phyloP scores from a whole-genome alignment of 2,113 vertebrate species.

The Butastur rufipennis region DNA sequence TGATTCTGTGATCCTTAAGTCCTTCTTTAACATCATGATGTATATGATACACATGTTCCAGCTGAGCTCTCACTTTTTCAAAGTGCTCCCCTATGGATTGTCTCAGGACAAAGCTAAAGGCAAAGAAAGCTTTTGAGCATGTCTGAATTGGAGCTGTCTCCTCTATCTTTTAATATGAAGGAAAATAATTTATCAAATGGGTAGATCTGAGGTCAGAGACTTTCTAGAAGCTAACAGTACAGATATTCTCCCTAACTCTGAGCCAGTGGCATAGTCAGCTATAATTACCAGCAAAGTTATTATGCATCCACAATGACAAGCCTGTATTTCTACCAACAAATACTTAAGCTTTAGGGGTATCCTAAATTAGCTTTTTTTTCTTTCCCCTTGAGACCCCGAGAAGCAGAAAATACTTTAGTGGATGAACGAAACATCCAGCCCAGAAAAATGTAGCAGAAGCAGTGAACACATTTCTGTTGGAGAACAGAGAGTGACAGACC shows the following conservation, averaged over 20 bases:
- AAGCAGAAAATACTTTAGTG: neutral
- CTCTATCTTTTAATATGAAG: conserved; percentile 24
- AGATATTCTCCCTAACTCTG: neutral
- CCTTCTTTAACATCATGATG: neutral
- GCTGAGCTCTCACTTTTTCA: neutral
- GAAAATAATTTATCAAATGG: neutral
- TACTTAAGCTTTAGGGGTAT: conserved; percentile 7
- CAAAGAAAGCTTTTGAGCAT: neutral
- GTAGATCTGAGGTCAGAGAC: conserved; percentile 2
- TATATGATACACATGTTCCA: neutral
- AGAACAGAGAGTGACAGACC: neutral
- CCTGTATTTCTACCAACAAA: neutral
- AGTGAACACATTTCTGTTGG: neutral
- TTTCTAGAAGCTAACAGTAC: neutral
- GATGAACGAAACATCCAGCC: neutral
- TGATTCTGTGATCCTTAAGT: neutral
- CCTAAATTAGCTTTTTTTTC: neutral
- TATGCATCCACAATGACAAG: conserved; percentile 4
- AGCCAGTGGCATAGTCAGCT: neutral
- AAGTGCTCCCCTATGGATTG: neutral
- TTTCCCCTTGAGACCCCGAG: neutral
- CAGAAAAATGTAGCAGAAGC: neutral
- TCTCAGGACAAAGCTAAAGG: conserved; percentile 1
- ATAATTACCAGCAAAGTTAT: conserved; percentile 19
- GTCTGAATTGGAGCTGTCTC: neutral